A percentile compares a stretch with the other conserved stretches of the same genome.
phyloP scores from a whole-genome alignment of 2,113 vertebrate genomes.

The Stictonetta naevosa region DNA sequence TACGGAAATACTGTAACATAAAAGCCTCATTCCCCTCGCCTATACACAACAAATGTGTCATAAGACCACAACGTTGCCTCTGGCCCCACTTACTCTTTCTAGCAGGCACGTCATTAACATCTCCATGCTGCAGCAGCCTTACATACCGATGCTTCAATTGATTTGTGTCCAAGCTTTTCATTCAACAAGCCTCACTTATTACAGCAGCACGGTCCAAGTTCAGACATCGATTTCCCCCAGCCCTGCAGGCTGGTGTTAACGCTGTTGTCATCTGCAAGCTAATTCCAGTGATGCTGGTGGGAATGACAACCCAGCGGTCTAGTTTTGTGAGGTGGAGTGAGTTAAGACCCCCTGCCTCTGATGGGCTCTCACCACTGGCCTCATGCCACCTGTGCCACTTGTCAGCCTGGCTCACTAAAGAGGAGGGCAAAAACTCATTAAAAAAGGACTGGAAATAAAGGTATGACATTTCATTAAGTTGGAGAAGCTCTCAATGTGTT shows the following conservation, averaged over 20 bases:
- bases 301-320: neutral
- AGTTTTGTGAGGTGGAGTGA: neutral
- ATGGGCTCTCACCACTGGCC: neutral
- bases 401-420: neutral
- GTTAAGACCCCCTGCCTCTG: neutral
- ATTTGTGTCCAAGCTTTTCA: neutral
- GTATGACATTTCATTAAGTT: neutral
- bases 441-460: neutral
- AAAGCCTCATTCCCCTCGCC: neutral
- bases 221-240: fast-evolving
- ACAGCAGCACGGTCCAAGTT: neutral
- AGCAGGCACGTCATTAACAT: neutral
- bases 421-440: neutral
- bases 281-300: neutral
- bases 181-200: neutral
- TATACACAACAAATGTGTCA: neutral
- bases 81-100: neutral
- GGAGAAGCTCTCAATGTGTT: neutral
- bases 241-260: fast-evolving
- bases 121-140: neutral
- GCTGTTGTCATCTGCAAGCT: neutral
- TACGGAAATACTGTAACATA: neutral
- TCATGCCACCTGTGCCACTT: neutral
- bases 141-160: neutral
- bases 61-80: neutral